Base-by-base conservation (phyloP, 2,797 vertebrate genomes). In the Chelonia mydas region DNA sequence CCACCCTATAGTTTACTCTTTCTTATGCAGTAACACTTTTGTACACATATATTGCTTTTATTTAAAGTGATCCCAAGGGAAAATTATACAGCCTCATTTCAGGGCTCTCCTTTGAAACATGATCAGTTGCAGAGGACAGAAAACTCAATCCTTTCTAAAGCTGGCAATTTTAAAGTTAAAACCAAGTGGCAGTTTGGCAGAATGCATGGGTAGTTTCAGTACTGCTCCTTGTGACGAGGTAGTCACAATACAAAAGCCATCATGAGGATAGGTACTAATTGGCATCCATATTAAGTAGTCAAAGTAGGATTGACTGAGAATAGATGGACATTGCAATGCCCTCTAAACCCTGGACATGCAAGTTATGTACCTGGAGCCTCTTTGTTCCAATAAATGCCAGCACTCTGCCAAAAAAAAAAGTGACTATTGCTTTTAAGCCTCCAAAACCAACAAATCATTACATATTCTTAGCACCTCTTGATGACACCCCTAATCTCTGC, bases 371-470 rank as follows among this genome's bases (percentile, higher is more conserved):
- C 57, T 79, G 51, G 95, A 82, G 76, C 81, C 61, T 94, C 78
- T 92, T 94, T 92, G 21, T 90, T 97, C 91, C 81, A 72, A 93
- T 55, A 90, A 90, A n/a, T 57, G 86, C 91, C 95, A 91, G 33
- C 11, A 1, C 83, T 82, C 90, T 93, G 94, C 5, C 95, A 41
- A 95, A 97, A 90, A 94, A 95, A 95, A 97, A 94, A 76, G 49
- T 90, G 87, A 88, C 86, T 57, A 49, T 21, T 91, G n/a, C 57
- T 95, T 93, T 85, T 59, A 27, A 92, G 83, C 87, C 92, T 96
- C 93, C 93, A 95, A 96, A 96, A 96, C 47, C 94, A 96, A 81
- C 72, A 95, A 96, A 92, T 83, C 83, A 25, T 92, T 90, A n/a
- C 88, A n/a, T 89, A 96, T 90, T 97, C 55, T 54, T 92, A 88